phyloP scores from a whole-genome alignment of 2,888 invertebrate genomes.

The Drosophila conformis region DNA sequence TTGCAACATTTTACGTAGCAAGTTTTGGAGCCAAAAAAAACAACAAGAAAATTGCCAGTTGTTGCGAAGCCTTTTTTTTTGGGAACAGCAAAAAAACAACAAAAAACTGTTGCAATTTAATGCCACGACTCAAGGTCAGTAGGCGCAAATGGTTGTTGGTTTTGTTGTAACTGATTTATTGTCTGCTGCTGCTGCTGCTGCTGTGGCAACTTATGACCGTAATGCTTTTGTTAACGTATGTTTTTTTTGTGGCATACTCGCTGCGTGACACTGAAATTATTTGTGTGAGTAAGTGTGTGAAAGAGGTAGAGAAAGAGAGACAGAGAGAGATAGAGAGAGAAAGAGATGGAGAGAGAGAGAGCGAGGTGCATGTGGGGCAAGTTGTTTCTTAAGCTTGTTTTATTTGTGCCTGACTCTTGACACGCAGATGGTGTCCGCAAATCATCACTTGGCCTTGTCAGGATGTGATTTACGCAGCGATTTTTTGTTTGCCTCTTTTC shows the following conservation, averaged over 20 bases:
- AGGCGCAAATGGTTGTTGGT: conserved; percentile 49
- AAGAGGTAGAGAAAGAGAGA: neutral
- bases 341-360: neutral
- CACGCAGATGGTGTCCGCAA: conserved; percentile 30
- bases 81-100: conserved; percentile 33
- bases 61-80: conserved; percentile 25
- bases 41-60: conserved; percentile 38
- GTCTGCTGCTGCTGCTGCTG: conserved; percentile 33
- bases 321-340: neutral
- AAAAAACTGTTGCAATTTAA: conserved; percentile 69
- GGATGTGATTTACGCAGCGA: conserved; percentile 39
- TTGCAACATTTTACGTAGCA: conserved; percentile 64
- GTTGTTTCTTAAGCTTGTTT: conserved; percentile 11
- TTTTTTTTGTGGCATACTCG: conserved; percentile 40
- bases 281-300: conserved; percentile 22
- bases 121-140: conserved; percentile 69
- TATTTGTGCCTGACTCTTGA: conserved; percentile 23
- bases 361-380: neutral
- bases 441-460: conserved; percentile 59
- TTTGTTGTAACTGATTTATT: conserved; percentile 47
- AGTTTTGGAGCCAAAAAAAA: conserved; percentile 28
- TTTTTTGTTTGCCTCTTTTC: conserved; percentile 28
- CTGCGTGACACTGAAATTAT: conserved; percentile 69
- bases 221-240: conserved; percentile 33
- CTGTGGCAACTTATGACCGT: conserved; percentile 52